Percentiles rank a stretch among this genome's conserved stretches.
Conservation (phyloP, 2,888 invertebrate genomes). For the Phengaris arion region DNA sequence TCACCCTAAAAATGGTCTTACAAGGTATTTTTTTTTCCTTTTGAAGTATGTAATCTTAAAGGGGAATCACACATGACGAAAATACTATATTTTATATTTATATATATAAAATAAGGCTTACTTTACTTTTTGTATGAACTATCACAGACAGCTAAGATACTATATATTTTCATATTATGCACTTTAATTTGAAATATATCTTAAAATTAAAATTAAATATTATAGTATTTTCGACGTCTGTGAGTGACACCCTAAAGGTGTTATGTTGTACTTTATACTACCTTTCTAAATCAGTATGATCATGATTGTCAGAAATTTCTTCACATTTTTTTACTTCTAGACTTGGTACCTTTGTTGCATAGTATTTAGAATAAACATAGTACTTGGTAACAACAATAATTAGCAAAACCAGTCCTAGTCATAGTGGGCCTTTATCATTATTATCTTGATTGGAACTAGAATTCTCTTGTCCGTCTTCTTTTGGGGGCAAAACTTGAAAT, state of each 20-base stretch:
- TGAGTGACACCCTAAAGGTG: background rate
- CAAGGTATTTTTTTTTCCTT: too few species aligned
- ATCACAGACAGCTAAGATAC: too few species aligned
- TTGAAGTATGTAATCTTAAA: too few species aligned
- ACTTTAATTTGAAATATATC: too few species aligned
- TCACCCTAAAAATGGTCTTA: too few species aligned
- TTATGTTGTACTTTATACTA: background rate
- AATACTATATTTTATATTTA: too few species aligned
- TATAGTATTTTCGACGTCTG: too few species aligned
- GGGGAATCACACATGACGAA: too few species aligned
- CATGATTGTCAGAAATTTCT: constrained; percentile 34
- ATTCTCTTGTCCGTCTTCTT: constrained; percentile 42
- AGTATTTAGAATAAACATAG: constrained; percentile 53
- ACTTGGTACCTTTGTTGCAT: constrained; percentile 41
- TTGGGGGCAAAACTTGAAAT: constrained; percentile 81
- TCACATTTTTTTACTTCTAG: constrained; percentile 33
- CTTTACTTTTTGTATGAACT: too few species aligned
- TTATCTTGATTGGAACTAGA: constrained; percentile 42
- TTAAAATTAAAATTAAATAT: too few species aligned
- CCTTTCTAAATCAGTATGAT: background rate
- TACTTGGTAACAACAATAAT: constrained; percentile 58
- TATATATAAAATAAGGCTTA: too few species aligned
- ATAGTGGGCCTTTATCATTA: constrained; percentile 60
- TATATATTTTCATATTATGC: too few species aligned
- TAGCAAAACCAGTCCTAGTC: constrained; percentile 61